Conservation (phyloP, 2,113 vertebrate genomes). For the Cyanocitta stelleri region DNA sequence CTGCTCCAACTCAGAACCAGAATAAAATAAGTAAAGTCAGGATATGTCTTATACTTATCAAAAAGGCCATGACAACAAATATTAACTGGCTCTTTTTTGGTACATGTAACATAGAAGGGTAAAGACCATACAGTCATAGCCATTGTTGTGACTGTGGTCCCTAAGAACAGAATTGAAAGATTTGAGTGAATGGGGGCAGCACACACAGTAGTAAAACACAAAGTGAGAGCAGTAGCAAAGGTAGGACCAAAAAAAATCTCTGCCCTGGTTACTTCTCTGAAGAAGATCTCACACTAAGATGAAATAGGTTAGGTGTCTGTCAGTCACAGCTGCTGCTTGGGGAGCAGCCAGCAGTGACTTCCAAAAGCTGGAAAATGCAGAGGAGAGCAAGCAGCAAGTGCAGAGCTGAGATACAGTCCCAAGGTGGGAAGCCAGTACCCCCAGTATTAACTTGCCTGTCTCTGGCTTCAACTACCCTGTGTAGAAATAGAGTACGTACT, state of each 20-base stretch:
- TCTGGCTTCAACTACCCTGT: neutral
- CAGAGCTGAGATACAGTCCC: neutral
- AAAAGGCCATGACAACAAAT: neutral
- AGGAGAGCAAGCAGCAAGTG: neutral
- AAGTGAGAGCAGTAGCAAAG: neutral
- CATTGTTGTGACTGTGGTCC: neutral
- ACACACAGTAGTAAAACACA: neutral
- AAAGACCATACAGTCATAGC: neutral
- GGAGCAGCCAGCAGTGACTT: neutral
- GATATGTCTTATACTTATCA: neutral
- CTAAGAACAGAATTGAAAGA: neutral
- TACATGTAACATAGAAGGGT: neutral
- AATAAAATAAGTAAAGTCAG: neutral
- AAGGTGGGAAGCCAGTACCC: neutral
- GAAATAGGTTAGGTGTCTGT: neutral
- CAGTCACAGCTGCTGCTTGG: rapidly evolving
- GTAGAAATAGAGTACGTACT: neutral
- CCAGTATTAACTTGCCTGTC: neutral
- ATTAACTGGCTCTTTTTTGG: neutral
- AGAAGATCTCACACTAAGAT: neutral
- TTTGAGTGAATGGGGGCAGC: neutral
- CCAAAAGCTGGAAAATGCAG: neutral
- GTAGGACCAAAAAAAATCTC: neutral
- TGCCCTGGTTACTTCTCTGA: neutral
- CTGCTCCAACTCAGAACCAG: neutral